Base-by-base conservation (phyloP, 2,113 vertebrate genomes). In the Emberiza fucata region DNA sequence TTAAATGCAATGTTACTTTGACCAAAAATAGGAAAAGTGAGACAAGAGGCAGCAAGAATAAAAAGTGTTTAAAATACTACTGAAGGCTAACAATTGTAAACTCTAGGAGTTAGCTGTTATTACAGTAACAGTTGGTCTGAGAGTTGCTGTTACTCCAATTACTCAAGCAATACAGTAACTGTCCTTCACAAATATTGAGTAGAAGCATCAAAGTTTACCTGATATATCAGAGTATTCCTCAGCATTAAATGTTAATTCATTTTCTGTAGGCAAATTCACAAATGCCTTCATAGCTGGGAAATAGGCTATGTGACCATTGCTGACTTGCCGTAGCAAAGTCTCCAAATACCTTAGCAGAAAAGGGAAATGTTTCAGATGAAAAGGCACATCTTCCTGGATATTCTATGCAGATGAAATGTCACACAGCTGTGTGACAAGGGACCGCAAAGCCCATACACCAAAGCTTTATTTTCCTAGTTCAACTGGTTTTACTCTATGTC, bases 251-350 rank as follows among this genome's bases (percentile, higher is more conserved):
- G 99, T 99, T 90, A 99, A 97, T 40, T 99, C 99, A 89, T 99
- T 99, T 97, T 99, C 99, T 7, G 99, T 99, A 73, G 99, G 99
- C 94, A 99, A 98, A 94, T 99, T 99, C 94, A 99, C 99, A 69
- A 99, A 99, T 31, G 99, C 99, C 97, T 99, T 99, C 99, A 99
- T 99, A 76, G 99, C 99, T 28, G 99, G 99, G 91, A 99, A 99
- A 97, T 99, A 99, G 63, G 99, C 99, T 96, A 99, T 99, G 97
- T 99, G 99, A 57, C 99, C 99, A 80, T 99, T 99, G 97, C 99
- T 99, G 92, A 99, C 99, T 98, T 99, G 99, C 77, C 99, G 98
- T 84, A 99, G 98, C 96, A 99, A 98, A 42, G 99, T 99, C 98
- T 99, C 99, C 98, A 99, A 98, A 95, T 99, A 99, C 99, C 99